Conservation (phyloP, 2,888 invertebrate species). For the Xestia c-nigrum region DNA sequence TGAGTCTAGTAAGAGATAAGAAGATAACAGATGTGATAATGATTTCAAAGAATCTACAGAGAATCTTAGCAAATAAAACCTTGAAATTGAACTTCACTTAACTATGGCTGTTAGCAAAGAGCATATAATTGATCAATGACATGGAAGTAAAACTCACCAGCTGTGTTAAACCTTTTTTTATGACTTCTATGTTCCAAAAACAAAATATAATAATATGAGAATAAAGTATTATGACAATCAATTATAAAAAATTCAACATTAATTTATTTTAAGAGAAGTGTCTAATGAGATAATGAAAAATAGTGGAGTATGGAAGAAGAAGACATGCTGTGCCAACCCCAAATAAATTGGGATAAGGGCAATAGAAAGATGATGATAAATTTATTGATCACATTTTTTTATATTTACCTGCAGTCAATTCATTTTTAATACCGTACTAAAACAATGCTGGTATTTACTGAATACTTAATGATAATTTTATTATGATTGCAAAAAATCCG, state of each 20-base stretch:
- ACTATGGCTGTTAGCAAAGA: not conserved
- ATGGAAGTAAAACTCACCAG: not conserved
- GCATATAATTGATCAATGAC: slow-evolving; percentile 2
- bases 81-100: slow-evolving; percentile 44
- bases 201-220: not conserved
- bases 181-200: too few species aligned
- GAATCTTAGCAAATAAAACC: slow-evolving; percentile 8
- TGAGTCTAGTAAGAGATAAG: slow-evolving; percentile 16
- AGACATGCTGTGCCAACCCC: too few species aligned
- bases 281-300: too few species aligned
- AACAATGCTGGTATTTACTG: not conserved
- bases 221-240: not conserved
- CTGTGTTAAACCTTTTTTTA: not conserved
- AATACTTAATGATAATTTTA: not conserved
- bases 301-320: too few species aligned
- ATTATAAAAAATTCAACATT: too few species aligned
- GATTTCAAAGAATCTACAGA: not conserved
- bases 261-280: too few species aligned
- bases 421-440: not conserved
- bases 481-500: not conserved
- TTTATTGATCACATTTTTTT: not conserved
- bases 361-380: too few species aligned
- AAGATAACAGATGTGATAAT: slow-evolving; percentile 20
- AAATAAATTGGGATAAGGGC: too few species aligned
- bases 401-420: not conserved